Conservation (phyloP, 2,113 vertebrate genomes). For the Mixornis gularis region DNA sequence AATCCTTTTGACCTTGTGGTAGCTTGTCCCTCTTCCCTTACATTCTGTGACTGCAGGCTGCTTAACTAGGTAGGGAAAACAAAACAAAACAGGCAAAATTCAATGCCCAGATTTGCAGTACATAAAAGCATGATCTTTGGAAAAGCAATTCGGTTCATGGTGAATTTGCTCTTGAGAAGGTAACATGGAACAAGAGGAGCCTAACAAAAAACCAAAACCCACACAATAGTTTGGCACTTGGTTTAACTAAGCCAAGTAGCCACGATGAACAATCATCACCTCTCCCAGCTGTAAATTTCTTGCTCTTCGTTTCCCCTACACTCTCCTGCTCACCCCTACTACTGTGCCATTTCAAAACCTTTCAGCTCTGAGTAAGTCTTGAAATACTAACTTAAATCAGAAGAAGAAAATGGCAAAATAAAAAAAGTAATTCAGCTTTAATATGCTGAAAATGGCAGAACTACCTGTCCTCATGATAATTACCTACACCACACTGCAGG, state of each 20-base stretch:
- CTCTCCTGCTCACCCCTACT: background rate
- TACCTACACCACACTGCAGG: fast-evolving
- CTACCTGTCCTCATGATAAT: background rate
- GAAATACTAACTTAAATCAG: background rate
- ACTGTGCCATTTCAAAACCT: background rate
- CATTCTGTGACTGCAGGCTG: background rate
- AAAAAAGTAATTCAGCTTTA: background rate
- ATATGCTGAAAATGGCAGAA: background rate
- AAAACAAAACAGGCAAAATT: background rate
- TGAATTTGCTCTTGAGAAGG: background rate
- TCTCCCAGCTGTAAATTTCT: background rate
- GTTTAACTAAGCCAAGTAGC: background rate
- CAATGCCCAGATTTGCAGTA: background rate
- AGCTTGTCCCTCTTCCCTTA: background rate
- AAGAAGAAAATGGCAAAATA: background rate
- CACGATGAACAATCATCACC: background rate
- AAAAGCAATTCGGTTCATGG: background rate
- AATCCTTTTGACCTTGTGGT: background rate
- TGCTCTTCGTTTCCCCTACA: background rate
- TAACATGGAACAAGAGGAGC: background rate
- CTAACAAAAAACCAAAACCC: background rate
- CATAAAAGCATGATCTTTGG: fast-evolving
- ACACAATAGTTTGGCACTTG: background rate
- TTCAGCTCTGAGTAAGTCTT: background rate
- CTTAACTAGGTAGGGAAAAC: background rate